Evolutionary conservation across 2,113 vertebrate species (phyloP), one percentile per base, ranked within the genome.

Genomic region (Etia nguti): DNA sequence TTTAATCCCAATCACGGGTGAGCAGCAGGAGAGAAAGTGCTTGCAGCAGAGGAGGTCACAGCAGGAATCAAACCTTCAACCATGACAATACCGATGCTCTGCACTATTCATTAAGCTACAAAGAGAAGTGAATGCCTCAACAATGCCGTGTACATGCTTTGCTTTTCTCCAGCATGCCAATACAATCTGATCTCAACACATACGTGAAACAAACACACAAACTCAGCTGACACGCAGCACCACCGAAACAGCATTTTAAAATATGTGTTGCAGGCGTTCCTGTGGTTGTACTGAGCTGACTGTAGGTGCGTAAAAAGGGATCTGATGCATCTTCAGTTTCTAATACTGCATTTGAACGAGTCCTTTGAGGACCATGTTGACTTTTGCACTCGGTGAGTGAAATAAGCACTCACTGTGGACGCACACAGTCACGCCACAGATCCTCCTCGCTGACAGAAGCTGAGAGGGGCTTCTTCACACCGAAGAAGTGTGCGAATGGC

Each of bases 61-160:
- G 88, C 83, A 8, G 86, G 60, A 82, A 79, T 82, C 60, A 86
- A 86, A 92, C 80, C 65, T 15, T 83, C 36, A 50, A 16, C 79
- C 6, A 26, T 26, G 60, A 36, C 12, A 4, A 16, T 2, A 41
- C 13, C 7, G 24, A 62, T 9, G 57, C 50, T 15, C 10, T 5
- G 22, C 20, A 10, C 70, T 18, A 10, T 48, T 89, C 15, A 62
- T 85, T 46, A 59, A 82, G 18, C 22, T 54, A 12, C 13, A 9
- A 3, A 54, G 29, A 84, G 22, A 43, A 31, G 26, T 26, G 31
- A 62, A 24, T 0, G 6, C 1, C 43, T 77, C 24, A 75, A 20
- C 43, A 50, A 50, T 9, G 3, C 36, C 4, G 2, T 36, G 60
- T 1, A 1, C 22, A 18, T 48, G 22, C 24, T 75, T 75, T 29